Percentiles rank a stretch among this genome's conserved stretches.
phyloP scores from a whole-genome alignment of 2,888 invertebrate genomes.

The Drosophila colorata region DNA sequence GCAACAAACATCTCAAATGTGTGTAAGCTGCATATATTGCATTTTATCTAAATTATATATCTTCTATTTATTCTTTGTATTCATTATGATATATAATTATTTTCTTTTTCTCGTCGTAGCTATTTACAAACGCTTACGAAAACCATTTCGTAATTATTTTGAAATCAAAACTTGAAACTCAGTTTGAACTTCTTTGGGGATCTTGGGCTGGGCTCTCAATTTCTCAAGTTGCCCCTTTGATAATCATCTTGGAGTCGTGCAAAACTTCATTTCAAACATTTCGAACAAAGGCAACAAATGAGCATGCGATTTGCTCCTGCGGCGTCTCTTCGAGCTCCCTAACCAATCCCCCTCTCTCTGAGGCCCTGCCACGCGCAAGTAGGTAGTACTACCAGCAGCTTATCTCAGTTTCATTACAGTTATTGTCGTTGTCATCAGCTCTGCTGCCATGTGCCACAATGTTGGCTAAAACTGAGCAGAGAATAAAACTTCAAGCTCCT shows the following conservation, averaged over 20 bases:
- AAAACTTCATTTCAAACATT: conserved; percentile 60
- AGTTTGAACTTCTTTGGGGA: conserved; percentile 11
- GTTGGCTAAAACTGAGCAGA: conserved; percentile 55
- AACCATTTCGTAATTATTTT: conserved; percentile 37
- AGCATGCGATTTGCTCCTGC: conserved; percentile 69
- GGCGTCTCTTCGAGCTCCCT: conserved; percentile 9
- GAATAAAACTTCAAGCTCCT: conserved; percentile 53
- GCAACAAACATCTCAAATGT: no score
- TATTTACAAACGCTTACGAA: background rate
- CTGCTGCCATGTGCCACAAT: conserved; percentile 70
- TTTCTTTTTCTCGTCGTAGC: background rate
- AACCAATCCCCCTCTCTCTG: background rate
- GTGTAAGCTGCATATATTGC: background rate
- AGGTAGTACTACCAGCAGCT: conserved; percentile 48
- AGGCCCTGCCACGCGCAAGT: background rate
- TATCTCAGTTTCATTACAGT: conserved; percentile 80
- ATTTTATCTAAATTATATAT: no score
- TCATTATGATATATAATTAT: no score
- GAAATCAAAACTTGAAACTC: conserved; percentile 29
- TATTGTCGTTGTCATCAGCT: conserved; percentile 80
- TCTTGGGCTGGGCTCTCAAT: conserved; percentile 23
- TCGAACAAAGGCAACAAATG: conserved; percentile 77
- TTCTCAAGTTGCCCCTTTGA: conserved; percentile 45
- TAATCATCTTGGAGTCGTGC: conserved; percentile 60
- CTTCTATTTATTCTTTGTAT: background rate